Conservation (phyloP, 2,888 invertebrate species). For the Sarcophaga caerulescens region DNA sequence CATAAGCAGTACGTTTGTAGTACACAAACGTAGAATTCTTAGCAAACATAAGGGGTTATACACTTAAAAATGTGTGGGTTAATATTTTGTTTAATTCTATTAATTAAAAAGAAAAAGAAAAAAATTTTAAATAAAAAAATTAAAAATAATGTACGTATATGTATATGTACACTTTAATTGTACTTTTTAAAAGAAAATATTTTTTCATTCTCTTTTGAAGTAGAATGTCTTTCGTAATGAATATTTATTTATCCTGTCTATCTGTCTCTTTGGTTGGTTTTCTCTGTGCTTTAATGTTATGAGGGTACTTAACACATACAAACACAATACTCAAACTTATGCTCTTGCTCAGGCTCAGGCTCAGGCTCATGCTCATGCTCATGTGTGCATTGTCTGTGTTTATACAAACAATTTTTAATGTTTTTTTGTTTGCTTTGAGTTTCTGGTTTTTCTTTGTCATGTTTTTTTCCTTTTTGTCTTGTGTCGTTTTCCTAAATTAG, state of each 20-base stretch:
- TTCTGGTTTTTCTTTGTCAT: slow-evolving; percentile 9
- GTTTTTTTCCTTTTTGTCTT: neutral
- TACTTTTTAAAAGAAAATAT: neutral
- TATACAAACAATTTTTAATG: slow-evolving; percentile 14
- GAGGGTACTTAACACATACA: slow-evolving; percentile 23
- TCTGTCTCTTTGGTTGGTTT: too few species aligned
- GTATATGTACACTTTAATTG: too few species aligned
- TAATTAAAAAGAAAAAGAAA: too few species aligned
- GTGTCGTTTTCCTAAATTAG: slow-evolving; percentile 48
- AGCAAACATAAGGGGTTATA: neutral
- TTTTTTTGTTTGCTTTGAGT: neutral
- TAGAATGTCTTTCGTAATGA: too few species aligned
- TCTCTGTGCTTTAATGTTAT: slow-evolving; percentile 29
- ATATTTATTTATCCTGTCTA: too few species aligned
- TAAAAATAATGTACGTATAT: too few species aligned
- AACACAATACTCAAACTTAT: slow-evolving; percentile 19
- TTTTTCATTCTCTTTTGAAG: neutral
- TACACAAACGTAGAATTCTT: neutral
- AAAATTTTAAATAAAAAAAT: too few species aligned
- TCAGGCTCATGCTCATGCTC: neutral
- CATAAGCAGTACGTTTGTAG: neutral
- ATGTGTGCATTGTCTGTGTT: slow-evolving; percentile 15
- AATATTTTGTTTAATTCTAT: too few species aligned
- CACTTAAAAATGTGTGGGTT: neutral
- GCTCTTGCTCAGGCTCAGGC: neutral